These are phyloP conservation scores for Volucella inanis DNA, from an alignment of 2,888 invertebrate species.

Conservation along the genomic window DNA sequence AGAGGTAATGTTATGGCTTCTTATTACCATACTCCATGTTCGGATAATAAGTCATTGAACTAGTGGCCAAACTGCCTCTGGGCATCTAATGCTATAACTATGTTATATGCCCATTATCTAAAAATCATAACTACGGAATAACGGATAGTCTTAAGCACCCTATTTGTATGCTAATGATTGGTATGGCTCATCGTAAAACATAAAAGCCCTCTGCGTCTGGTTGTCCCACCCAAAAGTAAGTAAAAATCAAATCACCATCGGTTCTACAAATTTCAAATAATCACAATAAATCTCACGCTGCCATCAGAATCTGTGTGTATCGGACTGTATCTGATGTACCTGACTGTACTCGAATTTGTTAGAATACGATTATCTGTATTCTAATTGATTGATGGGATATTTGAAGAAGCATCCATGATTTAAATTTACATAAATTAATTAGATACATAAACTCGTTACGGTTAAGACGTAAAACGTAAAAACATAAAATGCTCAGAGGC, in stretches of 20 bases:
- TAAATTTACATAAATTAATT: constrained; percentile 27
- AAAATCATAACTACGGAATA: constrained; percentile 21
- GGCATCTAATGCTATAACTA: not conserved
- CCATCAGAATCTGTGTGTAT: not conserved
- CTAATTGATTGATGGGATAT: constrained; percentile 9
- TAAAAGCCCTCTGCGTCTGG: not conserved
- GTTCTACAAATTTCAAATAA: not conserved
- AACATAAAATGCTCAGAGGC: too few species aligned
- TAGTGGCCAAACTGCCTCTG: not conserved
- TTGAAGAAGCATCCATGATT: constrained; percentile 2
- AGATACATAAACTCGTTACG: not conserved
- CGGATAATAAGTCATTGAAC: constrained; percentile 10
- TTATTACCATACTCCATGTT: not conserved
- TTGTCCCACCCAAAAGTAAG: not conserved
- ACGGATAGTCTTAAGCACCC: not conserved
- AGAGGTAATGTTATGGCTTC: not conserved
- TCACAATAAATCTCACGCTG: not conserved
- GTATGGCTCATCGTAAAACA: constrained; percentile 2
- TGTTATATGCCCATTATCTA: constrained; percentile 11
- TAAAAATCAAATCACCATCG: not conserved
- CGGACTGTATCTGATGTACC: too few species aligned
- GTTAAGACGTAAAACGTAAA: too few species aligned
- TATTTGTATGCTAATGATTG: not conserved
- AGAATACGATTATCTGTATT: not conserved
- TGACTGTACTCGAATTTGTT: not conserved